Base-by-base conservation (phyloP, 1,140 invertebrate species). In the Macrosteles quadrilineatus region DNA sequence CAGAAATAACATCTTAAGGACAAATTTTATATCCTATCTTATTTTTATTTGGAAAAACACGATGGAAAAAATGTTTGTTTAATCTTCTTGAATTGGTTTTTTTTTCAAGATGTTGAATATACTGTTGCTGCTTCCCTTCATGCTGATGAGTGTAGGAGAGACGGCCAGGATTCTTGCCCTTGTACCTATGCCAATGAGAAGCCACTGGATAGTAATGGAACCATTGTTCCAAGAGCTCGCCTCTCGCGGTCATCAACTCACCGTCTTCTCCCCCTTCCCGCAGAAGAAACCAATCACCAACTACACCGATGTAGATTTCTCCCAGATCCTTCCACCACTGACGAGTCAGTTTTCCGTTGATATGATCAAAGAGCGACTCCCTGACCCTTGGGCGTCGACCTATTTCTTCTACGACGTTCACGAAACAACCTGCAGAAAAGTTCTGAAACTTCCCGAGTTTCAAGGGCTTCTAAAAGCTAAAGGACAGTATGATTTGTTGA, bases 181-280 rank as follows among this genome's bases (percentile, higher is more conserved):
- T 0, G 82, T 81, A 31, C 80, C 82, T 0, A 25, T 81, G 2
- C 68, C 78, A 27, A 76, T 75, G 0, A 79, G 76, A 50, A 83
- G 82, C 64, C 83, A 83, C 68, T 81, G 78, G 67, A 29, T 76
- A 0, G 78, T 81, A 53, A 75, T 75, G n/a, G 77, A 80, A 36
- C 30, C 71, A 2, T 6, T 84, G 9, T 77, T 82, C 73, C 75
- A 75, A 25, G 75, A 55, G 9, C 69, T 84, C 0, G 82, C 81
- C 0, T 72, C 66, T 12, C 76, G 77, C 0, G 83, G 83, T 0
- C 83, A 84, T 71, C 76, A 80, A 19, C 78, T 84, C 0, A 80
- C 81, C 21, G 78, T 83, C 0, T 66, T 83, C 4, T 75, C 76
- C 1, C 78, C 81, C n/a, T 83, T 81, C 67, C 79, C 81, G 0